These are phyloP conservation scores for Sicus ferrugineus DNA, from an alignment of 2,888 invertebrate genomes.

Conservation along the genomic window DNA sequence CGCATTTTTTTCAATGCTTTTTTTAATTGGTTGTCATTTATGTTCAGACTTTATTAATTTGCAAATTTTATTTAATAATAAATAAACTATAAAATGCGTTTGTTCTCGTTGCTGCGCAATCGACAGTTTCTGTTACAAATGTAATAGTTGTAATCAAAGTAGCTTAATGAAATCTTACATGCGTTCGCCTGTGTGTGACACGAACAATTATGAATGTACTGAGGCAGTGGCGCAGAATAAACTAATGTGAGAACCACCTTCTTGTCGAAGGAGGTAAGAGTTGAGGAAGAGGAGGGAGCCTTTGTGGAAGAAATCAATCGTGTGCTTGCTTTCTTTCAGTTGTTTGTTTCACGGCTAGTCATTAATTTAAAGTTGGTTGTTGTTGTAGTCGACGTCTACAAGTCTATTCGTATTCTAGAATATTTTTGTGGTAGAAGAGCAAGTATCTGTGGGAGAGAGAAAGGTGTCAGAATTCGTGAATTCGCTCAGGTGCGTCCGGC, in stretches of 20 bases:
- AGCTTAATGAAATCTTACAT: not conserved
- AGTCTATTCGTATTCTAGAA: slow-evolving; percentile 80
- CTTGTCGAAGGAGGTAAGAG: not conserved
- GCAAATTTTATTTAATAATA: slow-evolving; percentile 29
- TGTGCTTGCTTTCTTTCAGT: slow-evolving; percentile 22
- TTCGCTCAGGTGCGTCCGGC: slow-evolving; percentile 43
- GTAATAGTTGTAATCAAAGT: too few species aligned
- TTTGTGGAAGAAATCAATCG: slow-evolving; percentile 25
- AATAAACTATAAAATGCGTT: slow-evolving; percentile 28
- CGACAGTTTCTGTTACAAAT: not conserved
- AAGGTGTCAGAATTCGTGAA: slow-evolving; percentile 17
- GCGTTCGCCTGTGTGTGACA: not conserved
- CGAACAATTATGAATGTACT: not conserved
- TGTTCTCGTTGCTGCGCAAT: not conserved
- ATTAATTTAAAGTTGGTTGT: slow-evolving; percentile 24
- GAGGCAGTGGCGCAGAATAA: slow-evolving; percentile 16
- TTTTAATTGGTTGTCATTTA: slow-evolving; percentile 33
- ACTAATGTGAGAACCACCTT: not conserved
- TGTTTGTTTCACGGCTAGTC: not conserved
- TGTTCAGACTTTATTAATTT: slow-evolving; percentile 22
- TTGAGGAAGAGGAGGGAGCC: slow-evolving; percentile 15
- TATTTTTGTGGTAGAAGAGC: slow-evolving; percentile 95
- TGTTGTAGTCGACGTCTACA: slow-evolving; percentile 22
- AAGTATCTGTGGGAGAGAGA: slow-evolving; percentile 77
- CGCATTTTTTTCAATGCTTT: slow-evolving; percentile 26